Evolutionary conservation across 2,888 invertebrate genomes (phyloP).

Genomic region (Oligia strigilis): DNA sequence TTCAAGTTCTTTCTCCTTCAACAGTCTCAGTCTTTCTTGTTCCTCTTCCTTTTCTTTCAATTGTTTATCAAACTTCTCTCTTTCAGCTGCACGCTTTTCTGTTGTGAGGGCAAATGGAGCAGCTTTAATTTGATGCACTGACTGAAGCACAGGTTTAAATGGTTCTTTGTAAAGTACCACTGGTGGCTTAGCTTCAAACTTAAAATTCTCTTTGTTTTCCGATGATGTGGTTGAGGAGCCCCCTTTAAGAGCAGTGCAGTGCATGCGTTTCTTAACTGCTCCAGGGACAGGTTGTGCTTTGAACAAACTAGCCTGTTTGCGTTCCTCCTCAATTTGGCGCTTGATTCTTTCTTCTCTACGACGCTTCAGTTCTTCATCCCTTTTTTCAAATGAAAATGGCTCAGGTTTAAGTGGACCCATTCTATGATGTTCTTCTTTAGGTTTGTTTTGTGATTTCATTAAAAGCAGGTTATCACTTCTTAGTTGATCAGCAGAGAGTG

Average conservation of each 20-base stretch:
- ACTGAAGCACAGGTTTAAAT: constrained; percentile 91
- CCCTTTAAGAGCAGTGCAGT: constrained; percentile 73
- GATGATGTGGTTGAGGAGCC: constrained; percentile 78
- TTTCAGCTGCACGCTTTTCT: constrained; percentile 91
- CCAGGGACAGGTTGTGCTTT: constrained; percentile 93
- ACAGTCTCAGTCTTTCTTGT: constrained; percentile 81
- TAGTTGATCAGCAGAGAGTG: constrained; percentile 71
- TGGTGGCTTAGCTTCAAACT: constrained; percentile 92
- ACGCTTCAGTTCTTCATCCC: constrained; percentile 90
- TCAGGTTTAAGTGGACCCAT: constrained; percentile 80
- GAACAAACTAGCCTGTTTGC: constrained; percentile 92
- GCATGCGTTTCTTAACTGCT: constrained; percentile 85
- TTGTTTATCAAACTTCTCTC: constrained; percentile 91
- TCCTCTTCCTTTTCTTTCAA: constrained; percentile 90
- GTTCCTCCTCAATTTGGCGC: constrained; percentile 90
- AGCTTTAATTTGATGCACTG: constrained; percentile 83
- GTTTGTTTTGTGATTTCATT: constrained; percentile 63
- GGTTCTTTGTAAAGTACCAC: constrained; percentile 92
- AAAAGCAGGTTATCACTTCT: constrained; percentile 63
- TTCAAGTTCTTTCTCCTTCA: constrained; percentile 80
- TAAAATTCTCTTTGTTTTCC: constrained; percentile 86
- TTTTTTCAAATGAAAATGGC: constrained; percentile 93
- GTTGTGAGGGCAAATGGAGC: constrained; percentile 92
- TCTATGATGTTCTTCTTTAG: constrained; percentile 71
- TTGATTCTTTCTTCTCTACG: constrained; percentile 92